Percentiles rank a stretch among this genome's conserved stretches.
These are phyloP conservation scores for Ichneumon xanthorius DNA, from an alignment of 2,888 invertebrate genomes.

Conservation along the genomic window DNA sequence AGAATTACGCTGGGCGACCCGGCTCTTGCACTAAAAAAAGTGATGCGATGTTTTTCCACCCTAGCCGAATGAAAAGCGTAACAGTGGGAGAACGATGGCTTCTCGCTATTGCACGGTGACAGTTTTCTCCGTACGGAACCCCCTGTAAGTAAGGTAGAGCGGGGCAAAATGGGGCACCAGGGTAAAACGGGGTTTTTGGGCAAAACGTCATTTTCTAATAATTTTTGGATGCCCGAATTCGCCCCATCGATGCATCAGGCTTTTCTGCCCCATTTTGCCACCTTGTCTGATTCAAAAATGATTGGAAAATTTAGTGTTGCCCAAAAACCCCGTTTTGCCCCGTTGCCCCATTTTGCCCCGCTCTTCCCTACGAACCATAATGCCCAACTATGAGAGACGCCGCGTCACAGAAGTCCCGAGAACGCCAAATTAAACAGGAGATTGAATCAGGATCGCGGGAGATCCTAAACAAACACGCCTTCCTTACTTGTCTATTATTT, in stretches of 20 bases:
- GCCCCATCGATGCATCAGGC: too few species aligned
- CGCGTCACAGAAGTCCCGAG: slow-evolving; percentile 1
- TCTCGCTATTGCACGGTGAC: not conserved
- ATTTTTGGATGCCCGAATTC: too few species aligned
- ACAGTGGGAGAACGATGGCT: not conserved
- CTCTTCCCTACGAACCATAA: not conserved
- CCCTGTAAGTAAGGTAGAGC: slow-evolving; percentile 27
- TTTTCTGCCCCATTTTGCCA: too few species aligned
- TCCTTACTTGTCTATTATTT: slow-evolving; percentile 79
- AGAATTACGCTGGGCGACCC: slow-evolving; percentile 35
- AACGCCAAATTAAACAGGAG: slow-evolving; percentile 76
- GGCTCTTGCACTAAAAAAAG: slow-evolving; percentile 54
- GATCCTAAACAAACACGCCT: slow-evolving; percentile 77
- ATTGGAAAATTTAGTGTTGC: too few species aligned
- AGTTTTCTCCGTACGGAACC: not conserved
- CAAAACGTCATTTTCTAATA: too few species aligned
- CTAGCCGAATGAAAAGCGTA: not conserved
- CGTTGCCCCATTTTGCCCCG: too few species aligned
- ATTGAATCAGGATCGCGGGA: slow-evolving; percentile 74
- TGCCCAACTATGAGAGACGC: not conserved
- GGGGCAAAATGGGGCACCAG: too few species aligned
- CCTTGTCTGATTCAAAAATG: too few species aligned
- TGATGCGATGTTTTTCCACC: slow-evolving; percentile 19
- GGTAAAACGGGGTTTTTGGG: too few species aligned
- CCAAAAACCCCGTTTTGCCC: too few species aligned